Percentiles rank a stretch among this genome's conserved stretches.
Evolutionary conservation across 2,797 vertebrate species (phyloP).

Genomic region (Lycodopsis pacificus): DNA sequence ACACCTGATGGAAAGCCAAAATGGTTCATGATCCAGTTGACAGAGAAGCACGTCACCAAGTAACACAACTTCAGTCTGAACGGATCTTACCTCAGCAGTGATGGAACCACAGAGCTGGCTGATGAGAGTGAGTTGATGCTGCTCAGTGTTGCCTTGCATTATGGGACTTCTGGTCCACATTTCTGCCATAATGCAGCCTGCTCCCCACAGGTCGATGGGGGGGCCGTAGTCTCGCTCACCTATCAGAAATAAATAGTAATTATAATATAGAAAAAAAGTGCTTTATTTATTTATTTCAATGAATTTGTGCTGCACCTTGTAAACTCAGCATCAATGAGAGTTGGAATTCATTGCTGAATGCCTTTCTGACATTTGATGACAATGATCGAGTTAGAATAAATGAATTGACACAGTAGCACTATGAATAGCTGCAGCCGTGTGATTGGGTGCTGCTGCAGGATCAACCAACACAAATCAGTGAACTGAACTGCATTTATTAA

Average conservation of each 20-base stretch:
- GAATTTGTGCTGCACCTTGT: not conserved
- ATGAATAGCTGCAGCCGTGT: not conserved
- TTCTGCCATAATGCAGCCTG: constrained; percentile 98
- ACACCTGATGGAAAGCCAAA: constrained; percentile 83
- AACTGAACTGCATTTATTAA: not conserved
- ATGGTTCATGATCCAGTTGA: not conserved
- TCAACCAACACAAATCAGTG: not conserved
- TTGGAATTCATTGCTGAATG: not conserved
- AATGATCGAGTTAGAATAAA: too few species aligned
- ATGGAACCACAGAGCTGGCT: constrained; percentile 99
- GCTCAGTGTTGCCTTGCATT: constrained; percentile 99
- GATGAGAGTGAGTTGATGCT: constrained; percentile 98
- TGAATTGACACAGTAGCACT: too few species aligned
- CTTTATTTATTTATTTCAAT: too few species aligned
- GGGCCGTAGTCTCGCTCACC: constrained; percentile 97
- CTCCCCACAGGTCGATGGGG: constrained; percentile 98
- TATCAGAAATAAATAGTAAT: constrained; percentile 50
- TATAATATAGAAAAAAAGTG: too few species aligned
- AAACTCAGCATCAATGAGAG: not conserved
- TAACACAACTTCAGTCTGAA: not conserved
- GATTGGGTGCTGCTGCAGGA: not conserved
- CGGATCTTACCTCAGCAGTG: constrained; percentile 88
- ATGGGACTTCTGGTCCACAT: constrained; percentile 99
- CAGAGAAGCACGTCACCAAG: not conserved
- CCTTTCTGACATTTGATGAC: too few species aligned